phyloP scores from a whole-genome alignment of 2,888 invertebrate species.

The Sphaerophoria rueppellii region DNA sequence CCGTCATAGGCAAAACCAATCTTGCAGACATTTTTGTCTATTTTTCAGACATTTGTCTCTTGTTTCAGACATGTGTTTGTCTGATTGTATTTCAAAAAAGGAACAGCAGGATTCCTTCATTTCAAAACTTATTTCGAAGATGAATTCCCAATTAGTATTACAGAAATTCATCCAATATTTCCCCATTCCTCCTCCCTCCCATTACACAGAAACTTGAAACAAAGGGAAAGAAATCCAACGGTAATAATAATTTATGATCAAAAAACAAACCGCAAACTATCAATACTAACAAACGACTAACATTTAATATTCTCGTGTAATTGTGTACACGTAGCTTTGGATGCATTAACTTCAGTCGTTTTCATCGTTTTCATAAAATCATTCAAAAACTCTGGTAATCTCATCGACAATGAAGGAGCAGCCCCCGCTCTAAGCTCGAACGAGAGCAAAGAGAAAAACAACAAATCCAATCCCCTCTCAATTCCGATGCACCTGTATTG shows the following conservation, averaged over 20 bases:
- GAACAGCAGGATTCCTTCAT: too few species aligned
- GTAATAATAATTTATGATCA: conserved; percentile 53
- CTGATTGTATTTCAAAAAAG: too few species aligned
- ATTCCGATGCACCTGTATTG: conserved; percentile 28
- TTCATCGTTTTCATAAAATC: conserved; percentile 54
- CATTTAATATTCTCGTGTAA: background rate
- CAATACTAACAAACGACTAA: too few species aligned
- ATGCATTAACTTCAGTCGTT: conserved; percentile 62
- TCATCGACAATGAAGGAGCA: conserved; percentile 39
- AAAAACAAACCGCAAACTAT: conserved; percentile 62
- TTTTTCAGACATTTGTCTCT: too few species aligned
- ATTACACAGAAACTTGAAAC: conserved; percentile 24
- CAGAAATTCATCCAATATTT: background rate
- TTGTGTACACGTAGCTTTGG: conserved; percentile 46
- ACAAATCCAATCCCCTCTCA: too few species aligned
- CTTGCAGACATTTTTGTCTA: too few species aligned
- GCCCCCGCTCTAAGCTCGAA: background rate
- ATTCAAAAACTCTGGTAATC: conserved; percentile 34
- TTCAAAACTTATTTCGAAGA: too few species aligned
- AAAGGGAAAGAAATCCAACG: conserved; percentile 6
- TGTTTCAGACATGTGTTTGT: too few species aligned
- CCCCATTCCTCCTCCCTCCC: conserved; percentile 33
- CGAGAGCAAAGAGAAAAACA: background rate
- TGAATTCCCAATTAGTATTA: too few species aligned
- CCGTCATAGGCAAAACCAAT: too few species aligned